A percentile compares a stretch with the other conserved stretches of the same genome.
Conservation (phyloP, 2,888 invertebrate genomes). For the Craniophora ligustri region DNA sequence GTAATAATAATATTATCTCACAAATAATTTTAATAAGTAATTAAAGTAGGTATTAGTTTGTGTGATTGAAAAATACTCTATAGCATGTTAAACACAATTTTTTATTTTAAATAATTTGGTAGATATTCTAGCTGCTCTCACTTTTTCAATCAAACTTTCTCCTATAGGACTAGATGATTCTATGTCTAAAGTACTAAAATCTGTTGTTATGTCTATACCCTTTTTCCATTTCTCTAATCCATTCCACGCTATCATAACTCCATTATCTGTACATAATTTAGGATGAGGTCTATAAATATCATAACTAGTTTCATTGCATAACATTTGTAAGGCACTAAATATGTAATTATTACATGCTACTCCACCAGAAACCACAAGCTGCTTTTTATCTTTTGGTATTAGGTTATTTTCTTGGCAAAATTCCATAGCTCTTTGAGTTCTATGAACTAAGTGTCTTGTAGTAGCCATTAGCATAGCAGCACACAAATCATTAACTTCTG, state of each 20-base stretch:
- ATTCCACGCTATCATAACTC: constrained; percentile 99
- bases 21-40: too few relatives aligned
- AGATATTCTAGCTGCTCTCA: constrained; percentile 86
- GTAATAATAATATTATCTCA: too few relatives aligned
- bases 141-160: constrained; percentile 88
- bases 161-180: constrained; percentile 90
- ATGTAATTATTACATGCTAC: constrained; percentile 98
- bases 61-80: not conserved
- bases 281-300: constrained; percentile 93
- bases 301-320: constrained; percentile 91
- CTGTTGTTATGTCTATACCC: constrained; percentile 83
- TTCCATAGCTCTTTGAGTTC: constrained; percentile 95
- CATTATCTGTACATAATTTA: constrained; percentile 98
- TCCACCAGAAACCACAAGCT: constrained; percentile 96
- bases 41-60: too few relatives aligned
- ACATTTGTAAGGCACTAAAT: constrained; percentile 90
- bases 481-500: constrained; percentile 94
- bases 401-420: constrained; percentile 90
- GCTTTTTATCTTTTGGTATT: constrained; percentile 89
- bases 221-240: constrained; percentile 94
- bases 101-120: constrained; percentile 78
- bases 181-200: constrained; percentile 90
- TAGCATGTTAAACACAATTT: constrained; percentile 47
- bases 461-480: constrained; percentile 93
- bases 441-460: constrained; percentile 93